Base-by-base conservation (phyloP, 2,888 invertebrate species). In the Zele albiditarsus region DNA sequence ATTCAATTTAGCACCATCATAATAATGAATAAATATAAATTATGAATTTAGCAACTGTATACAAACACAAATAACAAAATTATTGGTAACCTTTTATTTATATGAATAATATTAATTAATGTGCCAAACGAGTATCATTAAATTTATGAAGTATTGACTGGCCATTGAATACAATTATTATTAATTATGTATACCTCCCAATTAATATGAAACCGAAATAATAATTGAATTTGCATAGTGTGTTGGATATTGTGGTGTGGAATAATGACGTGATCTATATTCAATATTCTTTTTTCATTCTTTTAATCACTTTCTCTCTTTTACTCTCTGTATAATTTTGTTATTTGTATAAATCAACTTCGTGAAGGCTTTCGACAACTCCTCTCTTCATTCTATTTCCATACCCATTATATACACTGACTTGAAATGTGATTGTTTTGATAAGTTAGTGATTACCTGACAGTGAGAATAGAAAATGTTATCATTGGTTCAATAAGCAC, bases 231-330 rank as follows among this genome's bases (percentile, higher is more conserved):
- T 20, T 53, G 53, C 53, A 53, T 53, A 6, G 53, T 20, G 20
- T 20, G 8, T 4, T 53, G 20, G 53, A n/a, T 53, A 53, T 20
- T 53, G 8, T 8, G n/a, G 53, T 53, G 1, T n/a, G 53, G 25
- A 65, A 62, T 33, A 72, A n/a, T 31, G 63, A 72, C 25, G 63
- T 20, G 58, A 70, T 57, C 33, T 53, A 23, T 53, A 53, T 20
- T 20, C 5, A 53, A 20, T 4, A 53, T 20, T 53, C 5, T n/a
- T 53, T 46, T n/a, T 46, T n/a, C 16, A n/a, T 14, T n/a, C 6
- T 16, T 20, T 53, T 49, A n/a, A n/a, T 49, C n/a, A 16, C n/a
- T 53, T 53, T 20, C 20, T 53, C 20, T 4, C 8, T 5, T 16
- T n/a, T 46, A 3, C 5, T 46, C 46, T 4, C n/a, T 12, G 42